These are phyloP conservation scores for Oncorhynchus nerka DNA, from an alignment of 2,113 vertebrate genomes.

Conservation along the genomic window DNA sequence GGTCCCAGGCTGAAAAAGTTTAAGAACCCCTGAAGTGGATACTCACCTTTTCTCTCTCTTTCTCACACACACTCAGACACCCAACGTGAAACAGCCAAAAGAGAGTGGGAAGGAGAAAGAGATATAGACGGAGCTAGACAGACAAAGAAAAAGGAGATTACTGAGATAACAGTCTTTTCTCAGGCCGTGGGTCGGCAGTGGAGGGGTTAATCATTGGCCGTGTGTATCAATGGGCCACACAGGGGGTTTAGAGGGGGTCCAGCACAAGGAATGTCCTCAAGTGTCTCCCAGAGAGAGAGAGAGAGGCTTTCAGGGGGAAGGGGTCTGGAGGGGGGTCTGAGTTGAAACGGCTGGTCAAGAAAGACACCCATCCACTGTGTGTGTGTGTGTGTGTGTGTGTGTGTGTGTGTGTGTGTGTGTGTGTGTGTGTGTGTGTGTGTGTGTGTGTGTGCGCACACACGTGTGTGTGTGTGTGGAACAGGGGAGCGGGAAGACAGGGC, in stretches of 20 bases:
- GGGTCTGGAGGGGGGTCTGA: slow-evolving; percentile 1
- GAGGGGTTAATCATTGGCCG: slow-evolving; percentile 53
- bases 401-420: background rate
- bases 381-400: slow-evolving; percentile 1
- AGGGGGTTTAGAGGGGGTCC: slow-evolving; percentile 25
- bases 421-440: background rate
- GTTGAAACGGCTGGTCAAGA: background rate
- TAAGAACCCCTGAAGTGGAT: too few species aligned
- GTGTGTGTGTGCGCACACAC: background rate
- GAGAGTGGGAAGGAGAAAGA: background rate
- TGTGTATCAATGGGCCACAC: slow-evolving; percentile 54
- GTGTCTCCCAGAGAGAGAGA: background rate
- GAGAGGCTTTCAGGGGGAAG: background rate
- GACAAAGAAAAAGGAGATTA: slow-evolving; percentile 4
- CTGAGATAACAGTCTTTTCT: slow-evolving; percentile 2
- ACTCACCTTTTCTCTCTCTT: background rate
- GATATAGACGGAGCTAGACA: background rate
- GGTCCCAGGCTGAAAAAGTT: too few species aligned
- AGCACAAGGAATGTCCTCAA: slow-evolving; percentile 45
- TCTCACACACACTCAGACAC: background rate
- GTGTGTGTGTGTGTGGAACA: slow-evolving; percentile 3
- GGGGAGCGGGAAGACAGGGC: background rate
- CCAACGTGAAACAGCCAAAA: background rate
- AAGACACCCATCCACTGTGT: slow-evolving; percentile 10
- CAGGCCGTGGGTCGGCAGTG: background rate